phyloP scores from a whole-genome alignment of 2,113 vertebrate genomes.

The Pangasianodon hypophthalmus region DNA sequence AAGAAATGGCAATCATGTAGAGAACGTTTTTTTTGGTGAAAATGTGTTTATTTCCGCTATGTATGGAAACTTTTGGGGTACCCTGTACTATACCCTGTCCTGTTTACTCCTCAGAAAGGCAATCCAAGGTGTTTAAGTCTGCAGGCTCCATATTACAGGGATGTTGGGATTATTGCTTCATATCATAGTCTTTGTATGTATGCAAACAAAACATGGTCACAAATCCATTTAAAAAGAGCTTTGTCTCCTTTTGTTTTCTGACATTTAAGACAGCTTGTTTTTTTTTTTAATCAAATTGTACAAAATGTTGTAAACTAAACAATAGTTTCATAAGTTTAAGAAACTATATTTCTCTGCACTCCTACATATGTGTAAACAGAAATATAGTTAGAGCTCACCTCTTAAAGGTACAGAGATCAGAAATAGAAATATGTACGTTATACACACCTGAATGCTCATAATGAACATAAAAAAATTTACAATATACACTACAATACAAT shows the following conservation, averaged over 20 bases:
- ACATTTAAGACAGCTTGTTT: not conserved
- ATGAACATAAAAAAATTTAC: not conserved
- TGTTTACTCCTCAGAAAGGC: constrained; percentile 13
- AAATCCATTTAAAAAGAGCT: not conserved
- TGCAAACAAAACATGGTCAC: not conserved
- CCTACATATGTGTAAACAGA: not conserved
- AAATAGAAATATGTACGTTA: not conserved
- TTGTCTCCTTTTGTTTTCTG: not conserved
- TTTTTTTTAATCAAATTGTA: not conserved
- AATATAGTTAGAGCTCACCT: not conserved
- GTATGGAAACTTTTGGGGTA: too few species aligned
- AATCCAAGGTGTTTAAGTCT: not conserved
- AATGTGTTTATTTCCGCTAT: too few species aligned
- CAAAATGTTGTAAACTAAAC: not conserved
- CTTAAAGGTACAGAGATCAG: not conserved
- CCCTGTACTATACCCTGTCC: constrained; percentile 28
- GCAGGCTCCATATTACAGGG: not conserved
- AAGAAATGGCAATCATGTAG: too few species aligned
- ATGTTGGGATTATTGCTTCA: not conserved
- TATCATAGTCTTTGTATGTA: not conserved
- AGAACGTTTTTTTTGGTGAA: too few species aligned
- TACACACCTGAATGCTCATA: not conserved
- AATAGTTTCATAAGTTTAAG: not conserved
- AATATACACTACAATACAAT: not conserved
- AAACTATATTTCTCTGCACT: not conserved